These are phyloP conservation scores for Rhipidura dahli DNA, from an alignment of 2,113 vertebrate genomes.

Conservation along the genomic window DNA sequence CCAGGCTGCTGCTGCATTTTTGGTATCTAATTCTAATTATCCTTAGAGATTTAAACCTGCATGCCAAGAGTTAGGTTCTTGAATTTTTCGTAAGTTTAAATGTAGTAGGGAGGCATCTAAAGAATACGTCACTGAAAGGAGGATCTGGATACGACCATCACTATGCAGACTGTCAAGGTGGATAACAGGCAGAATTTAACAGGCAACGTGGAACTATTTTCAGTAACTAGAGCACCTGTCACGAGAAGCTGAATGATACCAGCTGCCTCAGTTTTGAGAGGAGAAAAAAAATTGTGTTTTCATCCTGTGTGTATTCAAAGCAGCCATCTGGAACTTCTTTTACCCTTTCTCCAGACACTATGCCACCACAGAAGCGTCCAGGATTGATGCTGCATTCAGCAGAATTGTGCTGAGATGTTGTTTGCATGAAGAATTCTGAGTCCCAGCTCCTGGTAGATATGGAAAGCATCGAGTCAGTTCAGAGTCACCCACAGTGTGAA, in stretches of 20 bases:
- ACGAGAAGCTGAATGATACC: not conserved
- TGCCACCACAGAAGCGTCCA: not conserved
- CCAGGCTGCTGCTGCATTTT: not conserved
- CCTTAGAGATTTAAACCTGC: not conserved
- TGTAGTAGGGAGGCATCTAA: not conserved
- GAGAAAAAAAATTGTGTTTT: not conserved
- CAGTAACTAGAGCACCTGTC: not conserved
- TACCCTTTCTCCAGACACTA: not conserved
- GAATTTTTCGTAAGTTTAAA: not conserved
- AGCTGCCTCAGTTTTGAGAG: not conserved
- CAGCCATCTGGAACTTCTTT: not conserved
- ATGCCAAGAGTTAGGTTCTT: not conserved
- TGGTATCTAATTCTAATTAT: not conserved
- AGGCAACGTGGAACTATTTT: not conserved
- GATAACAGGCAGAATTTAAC: not conserved
- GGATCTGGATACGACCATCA: not conserved
- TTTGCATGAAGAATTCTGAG: not conserved
- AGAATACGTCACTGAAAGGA: not conserved
- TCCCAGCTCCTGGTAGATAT: not conserved
- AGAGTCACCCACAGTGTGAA: not conserved
- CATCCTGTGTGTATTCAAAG: not conserved
- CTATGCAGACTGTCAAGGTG: not conserved
- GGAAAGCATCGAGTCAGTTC: not conserved
- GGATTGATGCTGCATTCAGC: slow-evolving; percentile 6
- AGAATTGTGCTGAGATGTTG: not conserved